Base-by-base conservation (phyloP, 2,113 vertebrate species). In the Sapajus apella region DNA sequence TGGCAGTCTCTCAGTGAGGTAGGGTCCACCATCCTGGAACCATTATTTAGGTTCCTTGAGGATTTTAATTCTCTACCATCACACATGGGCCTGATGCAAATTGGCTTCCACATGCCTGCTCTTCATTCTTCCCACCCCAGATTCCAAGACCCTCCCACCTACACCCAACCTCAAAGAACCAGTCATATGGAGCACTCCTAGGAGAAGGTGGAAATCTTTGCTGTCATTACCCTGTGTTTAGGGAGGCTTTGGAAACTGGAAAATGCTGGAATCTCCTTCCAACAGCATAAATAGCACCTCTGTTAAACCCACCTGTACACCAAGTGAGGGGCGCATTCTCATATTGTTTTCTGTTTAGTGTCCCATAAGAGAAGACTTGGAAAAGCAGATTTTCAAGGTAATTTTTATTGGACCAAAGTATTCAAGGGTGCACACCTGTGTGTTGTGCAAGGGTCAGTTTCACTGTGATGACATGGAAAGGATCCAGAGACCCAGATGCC, bases 361-460 rank as follows among this genome's bases (percentile, higher is more conserved):
- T 37, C 52, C 35, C 32, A 45, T 27, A 6, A 87, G 52, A 72
- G 66, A 87, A 40, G 56, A 37, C 35, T n/a, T 55, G n/a, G 52
- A 40, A 81, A 92, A 88, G 52, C 72, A 89, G 77, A 56, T 79
- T 88, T 68, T n/a, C 37, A 58, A 13, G 83, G 56, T 58, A 6
- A 35, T 73, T 94, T 80, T 56, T 85, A 47, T 76, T 82, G 37
- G 35, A 75, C 56, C 30, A 1, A 2, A 86, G 32, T 47, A 72
- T 82, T 43, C n/a, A 27, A 3, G 47, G 8, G 8, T 70, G 6
- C 37, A 43, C 13, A n/a, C 13, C 21, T 25, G 12, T 43, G 12
- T 80, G 17, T 30, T 23, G 17, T 32, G 43, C 66, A 40, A 47
- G 64, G 35, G 40, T 87, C 11, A 37, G 3, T 47, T 27, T 81